Conservation (phyloP, 2,888 invertebrate genomes). For the Heliconius aoede region DNA sequence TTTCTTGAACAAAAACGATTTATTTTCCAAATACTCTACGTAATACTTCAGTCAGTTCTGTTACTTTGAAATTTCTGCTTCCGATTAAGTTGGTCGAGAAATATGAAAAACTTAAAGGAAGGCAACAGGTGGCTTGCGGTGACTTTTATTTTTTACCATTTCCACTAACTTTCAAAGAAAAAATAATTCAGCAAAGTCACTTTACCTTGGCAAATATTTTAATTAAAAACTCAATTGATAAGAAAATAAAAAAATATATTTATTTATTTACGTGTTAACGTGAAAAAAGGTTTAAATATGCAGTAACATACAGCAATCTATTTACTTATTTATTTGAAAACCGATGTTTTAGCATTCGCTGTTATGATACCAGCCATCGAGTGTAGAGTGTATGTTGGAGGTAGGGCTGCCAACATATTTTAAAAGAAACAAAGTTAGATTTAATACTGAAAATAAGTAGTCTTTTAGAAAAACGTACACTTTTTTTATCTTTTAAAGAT, state of each 20-base stretch:
- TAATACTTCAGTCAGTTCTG: conserved; percentile 21
- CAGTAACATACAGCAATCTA: conserved; percentile 11
- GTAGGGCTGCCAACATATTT: not conserved
- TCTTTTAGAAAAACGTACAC: not conserved
- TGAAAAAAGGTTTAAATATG: conserved; percentile 21
- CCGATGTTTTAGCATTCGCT: conserved; percentile 8
- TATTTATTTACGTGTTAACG: not conserved
- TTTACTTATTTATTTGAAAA: conserved; percentile 16
- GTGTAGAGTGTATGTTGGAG: not conserved
- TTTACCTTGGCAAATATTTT: not conserved
- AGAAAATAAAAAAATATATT: too few species aligned
- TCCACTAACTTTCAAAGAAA: not conserved
- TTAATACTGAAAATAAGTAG: not conserved
- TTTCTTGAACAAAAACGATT: conserved; percentile 29
- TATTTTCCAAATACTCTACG: conserved; percentile 7
- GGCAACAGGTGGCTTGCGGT: conserved; percentile 35
- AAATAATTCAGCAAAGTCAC: not conserved
- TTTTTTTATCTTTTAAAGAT: too few species aligned
- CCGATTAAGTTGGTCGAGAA: conserved; percentile 26
- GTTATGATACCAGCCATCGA: conserved; percentile 17
- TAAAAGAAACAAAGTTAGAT: not conserved
- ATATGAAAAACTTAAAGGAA: conserved; percentile 23
- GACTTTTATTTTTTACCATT: conserved; percentile 23
- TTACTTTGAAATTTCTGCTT: conserved; percentile 19
- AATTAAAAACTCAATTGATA: too few species aligned